Evolutionary conservation across 2,113 vertebrate genomes (phyloP).

Genomic region (Mugil cephalus): DNA sequence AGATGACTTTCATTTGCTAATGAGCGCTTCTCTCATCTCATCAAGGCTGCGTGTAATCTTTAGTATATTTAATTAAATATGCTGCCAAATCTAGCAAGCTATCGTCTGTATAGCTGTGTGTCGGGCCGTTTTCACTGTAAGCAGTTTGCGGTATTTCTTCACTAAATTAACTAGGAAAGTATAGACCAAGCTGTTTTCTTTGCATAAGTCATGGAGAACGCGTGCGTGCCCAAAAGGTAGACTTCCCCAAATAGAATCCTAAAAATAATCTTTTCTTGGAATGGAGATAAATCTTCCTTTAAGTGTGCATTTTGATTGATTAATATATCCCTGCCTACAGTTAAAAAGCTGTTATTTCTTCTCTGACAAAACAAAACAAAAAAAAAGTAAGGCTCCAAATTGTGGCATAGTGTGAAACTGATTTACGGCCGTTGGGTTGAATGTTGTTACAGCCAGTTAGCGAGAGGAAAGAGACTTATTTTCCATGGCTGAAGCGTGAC

Average conservation of each 20-base stretch:
- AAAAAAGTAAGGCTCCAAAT: conserved; percentile 35
- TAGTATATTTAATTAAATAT: conserved; percentile 19
- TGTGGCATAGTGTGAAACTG: conserved; percentile 61
- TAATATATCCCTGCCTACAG: conserved; percentile 19
- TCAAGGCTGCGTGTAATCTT: conserved; percentile 29
- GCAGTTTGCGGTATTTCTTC: conserved; percentile 27
- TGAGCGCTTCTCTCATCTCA: conserved; percentile 18
- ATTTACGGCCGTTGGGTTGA: conserved; percentile 61
- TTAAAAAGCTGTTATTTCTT: conserved; percentile 29
- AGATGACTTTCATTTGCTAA: conserved; percentile 13
- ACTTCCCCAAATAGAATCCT: conserved; percentile 38
- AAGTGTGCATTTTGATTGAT: conserved; percentile 37
- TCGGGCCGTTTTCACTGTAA: conserved; percentile 15
- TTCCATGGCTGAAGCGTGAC: conserved; percentile 70
- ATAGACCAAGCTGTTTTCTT: conserved; percentile 56
- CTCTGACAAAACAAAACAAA: conserved; percentile 1
- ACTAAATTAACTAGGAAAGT: conserved; percentile 50
- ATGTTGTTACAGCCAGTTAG: conserved; percentile 72
- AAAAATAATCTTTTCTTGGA: conserved; percentile 48
- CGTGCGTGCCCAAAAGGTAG: conserved; percentile 18
- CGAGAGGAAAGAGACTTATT: conserved; percentile 64
- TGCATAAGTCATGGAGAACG: conserved; percentile 24
- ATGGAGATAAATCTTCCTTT: conserved; percentile 42
- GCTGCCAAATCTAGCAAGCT: conserved; percentile 45
- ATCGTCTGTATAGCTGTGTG: conserved; percentile 29